Evolutionary conservation across 2,797 vertebrate genomes (phyloP), one percentile per base, ranked within the genome.

Genomic region (Protonibea diacanthus): DNA sequence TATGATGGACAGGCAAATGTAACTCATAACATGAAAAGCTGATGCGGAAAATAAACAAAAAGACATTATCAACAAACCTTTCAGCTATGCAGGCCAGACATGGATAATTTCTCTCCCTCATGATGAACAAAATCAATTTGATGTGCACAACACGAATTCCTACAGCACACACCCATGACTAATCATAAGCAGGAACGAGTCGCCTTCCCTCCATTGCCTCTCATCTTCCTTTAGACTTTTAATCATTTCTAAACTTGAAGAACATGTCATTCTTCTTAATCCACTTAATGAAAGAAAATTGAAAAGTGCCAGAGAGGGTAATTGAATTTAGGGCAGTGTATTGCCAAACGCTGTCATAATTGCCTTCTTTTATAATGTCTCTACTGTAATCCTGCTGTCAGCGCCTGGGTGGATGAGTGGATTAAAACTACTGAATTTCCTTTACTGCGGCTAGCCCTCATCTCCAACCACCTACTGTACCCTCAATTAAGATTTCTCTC

Each of bases 261-360:
- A 90, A 87, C 88, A 85, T 47, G 81, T 51, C 75, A 84, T 79
- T 89, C 71, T 84, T 71, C 84, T 88, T 93, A 88, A 93, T 92
- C 89, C 82, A 87, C 82, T 90, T 94, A 91, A 95, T 94, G 85
- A 91, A 91, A 90, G 86, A 80, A 91, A 94, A 94, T 88, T 91
- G 85, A 93, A 93, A 93, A 93, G 84, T 88, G 84, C 86, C 82
- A 83, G 72, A 76, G 84, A 89, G 88, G 89, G 75, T 82, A 84
- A 87, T 88, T 88, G 80, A 92, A 94, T 94, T 91, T 88, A 90
- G 89, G 90, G 86, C 89, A 91, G 57, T 73, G 81, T 85, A 85
- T 91, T 92, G 83, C 87, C 81, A 77, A 78, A 82, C 82, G 80
- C 87, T 74, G 81, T 86, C 84, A 88, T 94, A 93, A 95, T 94